These are phyloP conservation scores for Nowickia ferox DNA, from an alignment of 2,888 invertebrate species.

Conservation along the genomic window DNA sequence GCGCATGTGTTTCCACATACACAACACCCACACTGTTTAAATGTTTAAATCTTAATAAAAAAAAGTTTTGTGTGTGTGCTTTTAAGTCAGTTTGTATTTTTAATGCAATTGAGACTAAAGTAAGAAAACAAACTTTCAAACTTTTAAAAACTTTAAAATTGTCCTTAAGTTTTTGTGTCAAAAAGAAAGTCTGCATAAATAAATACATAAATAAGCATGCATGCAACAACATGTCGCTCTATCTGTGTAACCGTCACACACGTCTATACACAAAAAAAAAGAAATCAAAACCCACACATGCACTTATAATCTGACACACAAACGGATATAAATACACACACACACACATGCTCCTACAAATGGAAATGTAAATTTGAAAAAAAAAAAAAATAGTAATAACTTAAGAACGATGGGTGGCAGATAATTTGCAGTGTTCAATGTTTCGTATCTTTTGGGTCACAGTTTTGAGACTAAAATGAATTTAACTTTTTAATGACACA, in stretches of 20 bases:
- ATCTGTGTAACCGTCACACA: background rate
- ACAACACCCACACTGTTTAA: background rate
- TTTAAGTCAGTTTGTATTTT: conserved; percentile 56
- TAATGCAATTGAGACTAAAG: conserved; percentile 70
- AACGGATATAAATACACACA: conserved; percentile 5
- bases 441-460: conserved; percentile 67
- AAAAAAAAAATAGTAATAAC: conserved; percentile 1
- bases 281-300: conserved; percentile 22
- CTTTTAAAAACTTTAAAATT: conserved; percentile 70
- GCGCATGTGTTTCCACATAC: background rate
- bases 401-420: conserved; percentile 52
- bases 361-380: background rate
- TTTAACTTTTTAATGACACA: conserved; percentile 65
- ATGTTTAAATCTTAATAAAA: conserved; percentile 1
- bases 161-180: conserved; percentile 69
- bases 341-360: background rate
- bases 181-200: conserved; percentile 54
- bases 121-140: conserved; percentile 67
- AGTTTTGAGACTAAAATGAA: conserved; percentile 61
- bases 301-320: conserved; percentile 49
- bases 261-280: background rate
- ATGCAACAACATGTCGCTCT: background rate
- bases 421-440: conserved; percentile 63
- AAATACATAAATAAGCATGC: conserved; percentile 3
- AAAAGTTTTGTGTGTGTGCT: background rate